These are phyloP conservation scores for Yponomeuta plumbellus DNA, from an alignment of 2,888 invertebrate genomes.

Conservation along the genomic window DNA sequence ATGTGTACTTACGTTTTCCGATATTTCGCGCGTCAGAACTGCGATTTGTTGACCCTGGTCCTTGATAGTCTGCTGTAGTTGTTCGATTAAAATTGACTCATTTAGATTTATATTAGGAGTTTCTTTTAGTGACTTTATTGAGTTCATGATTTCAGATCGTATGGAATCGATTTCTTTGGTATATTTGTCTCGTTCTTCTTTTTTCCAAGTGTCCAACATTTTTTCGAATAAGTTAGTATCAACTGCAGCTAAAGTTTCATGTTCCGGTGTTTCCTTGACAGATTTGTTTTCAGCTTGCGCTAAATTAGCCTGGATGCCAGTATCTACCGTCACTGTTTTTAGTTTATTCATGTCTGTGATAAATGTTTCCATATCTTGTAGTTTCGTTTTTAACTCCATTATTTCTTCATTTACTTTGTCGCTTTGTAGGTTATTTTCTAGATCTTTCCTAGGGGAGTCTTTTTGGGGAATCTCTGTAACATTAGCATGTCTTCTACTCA, in stretches of 20 bases:
- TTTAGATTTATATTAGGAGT: constrained; percentile 31
- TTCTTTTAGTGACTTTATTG: constrained; percentile 50
- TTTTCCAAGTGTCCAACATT: constrained; percentile 67
- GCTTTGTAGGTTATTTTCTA: constrained; percentile 26
- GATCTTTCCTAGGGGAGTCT: constrained; percentile 30
- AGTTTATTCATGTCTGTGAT: constrained; percentile 19
- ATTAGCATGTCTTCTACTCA: constrained; percentile 75
- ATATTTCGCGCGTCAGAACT: constrained; percentile 62
- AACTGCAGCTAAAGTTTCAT: constrained; percentile 32
- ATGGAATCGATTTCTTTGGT: constrained; percentile 67
- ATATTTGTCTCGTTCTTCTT: constrained; percentile 71
- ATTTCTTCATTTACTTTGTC: constrained; percentile 74
- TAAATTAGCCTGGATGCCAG: constrained; percentile 18
- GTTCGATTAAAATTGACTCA: constrained; percentile 49
- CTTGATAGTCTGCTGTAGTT: constrained; percentile 60
- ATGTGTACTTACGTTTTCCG: constrained; percentile 46
- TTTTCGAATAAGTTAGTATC: constrained; percentile 52
- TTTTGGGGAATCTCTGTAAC: constrained; percentile 46
- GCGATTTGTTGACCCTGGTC: constrained; percentile 73
- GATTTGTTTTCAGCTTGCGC: background rate
- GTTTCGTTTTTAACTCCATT: constrained; percentile 61
- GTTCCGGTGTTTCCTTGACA: background rate
- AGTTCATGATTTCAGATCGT: constrained; percentile 56
- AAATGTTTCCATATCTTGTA: constrained; percentile 64
- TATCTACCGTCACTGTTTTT: constrained; percentile 2